Evolutionary conservation across 2,888 invertebrate genomes (phyloP), one percentile per base, ranked within the genome.

Genomic region (Strigamia maritima): DNA sequence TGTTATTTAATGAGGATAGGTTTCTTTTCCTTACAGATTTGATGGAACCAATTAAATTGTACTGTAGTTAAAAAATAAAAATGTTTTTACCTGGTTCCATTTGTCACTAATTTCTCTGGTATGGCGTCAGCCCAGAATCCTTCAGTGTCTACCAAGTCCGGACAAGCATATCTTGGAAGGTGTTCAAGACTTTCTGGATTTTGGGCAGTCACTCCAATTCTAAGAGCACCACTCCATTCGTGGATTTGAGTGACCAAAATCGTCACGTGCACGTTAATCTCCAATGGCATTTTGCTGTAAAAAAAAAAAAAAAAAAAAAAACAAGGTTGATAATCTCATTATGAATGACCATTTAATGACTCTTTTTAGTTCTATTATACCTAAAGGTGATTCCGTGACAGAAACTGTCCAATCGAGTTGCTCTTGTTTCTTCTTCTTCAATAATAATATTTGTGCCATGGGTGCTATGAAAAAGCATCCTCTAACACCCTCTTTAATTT

Each of bases 141-240:
- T 12, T 65, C 12, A 31, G 19, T 22, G 12, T 65, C 49, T 24
- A 60, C 74, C 40, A 79, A 26, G 26, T 80, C 40, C 8, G 80
- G 80, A 12, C 78, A 80, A 24, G 74, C 49, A 65, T 75, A 80
- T 76, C 70, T 75, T 10, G 80, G 80, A 3, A 80, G n/a, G 16
- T 28, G 12, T 7, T 70, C 28, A 28, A 79, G 26, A 16, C 49
- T 38, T 31, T 54, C 40, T 14, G 80, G 80, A 38, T 80, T 28
- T 16, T 54, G 74, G n/a, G 22, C 65, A 8, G 80, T 80, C 31
- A 80, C 70, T 10, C 80, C 80, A 4, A 80, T 22, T 22, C 80
- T 75, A 19, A 80, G 38, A 22, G 65, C 79, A 14, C 79, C 80
- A 31, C 80, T 40, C 80, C 80, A 80, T 40, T 28, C 28, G 28